Conservation (phyloP, 2,888 invertebrate genomes). For the Harpalus rubripes region DNA sequence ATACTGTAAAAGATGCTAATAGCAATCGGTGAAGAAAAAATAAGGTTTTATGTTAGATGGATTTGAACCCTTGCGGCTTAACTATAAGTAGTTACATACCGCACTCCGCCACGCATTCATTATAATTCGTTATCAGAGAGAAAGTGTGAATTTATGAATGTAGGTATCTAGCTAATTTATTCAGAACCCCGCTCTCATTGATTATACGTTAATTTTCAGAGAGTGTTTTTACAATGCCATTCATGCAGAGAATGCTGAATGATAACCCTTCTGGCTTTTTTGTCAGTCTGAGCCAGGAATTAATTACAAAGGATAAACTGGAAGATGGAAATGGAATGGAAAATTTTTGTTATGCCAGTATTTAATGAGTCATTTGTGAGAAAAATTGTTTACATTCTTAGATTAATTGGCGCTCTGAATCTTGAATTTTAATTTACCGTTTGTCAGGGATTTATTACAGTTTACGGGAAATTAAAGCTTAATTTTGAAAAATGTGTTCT, state of each 20-base stretch:
- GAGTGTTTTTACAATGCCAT: not conserved
- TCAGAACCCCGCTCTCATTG: not conserved
- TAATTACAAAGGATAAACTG: constrained; percentile 28
- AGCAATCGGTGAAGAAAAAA: too few relatives aligned
- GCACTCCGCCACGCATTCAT: too few relatives aligned
- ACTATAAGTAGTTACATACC: too few relatives aligned
- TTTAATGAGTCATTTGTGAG: constrained; percentile 51
- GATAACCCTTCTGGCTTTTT: constrained; percentile 1
- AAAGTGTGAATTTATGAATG: too few relatives aligned
- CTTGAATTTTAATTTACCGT: constrained; percentile 25
- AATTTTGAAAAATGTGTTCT: constrained; percentile 2
- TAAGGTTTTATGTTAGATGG: too few relatives aligned
- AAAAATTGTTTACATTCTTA: constrained; percentile 47
- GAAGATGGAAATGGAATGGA: constrained; percentile 44
- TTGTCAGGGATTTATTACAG: constrained; percentile 2
- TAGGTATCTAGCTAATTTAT: not conserved
- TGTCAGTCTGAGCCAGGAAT: constrained; percentile 16
- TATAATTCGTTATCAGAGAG: too few relatives aligned
- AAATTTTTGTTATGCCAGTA: constrained; percentile 44
- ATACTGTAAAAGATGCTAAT: too few relatives aligned
- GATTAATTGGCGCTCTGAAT: constrained; percentile 28
- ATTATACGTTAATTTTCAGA: not conserved
- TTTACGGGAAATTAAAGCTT: not conserved
- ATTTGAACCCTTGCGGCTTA: too few relatives aligned
- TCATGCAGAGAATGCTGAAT: not conserved